Conservation (phyloP, 2,113 vertebrate species). For the Chloroceryle aenea region DNA sequence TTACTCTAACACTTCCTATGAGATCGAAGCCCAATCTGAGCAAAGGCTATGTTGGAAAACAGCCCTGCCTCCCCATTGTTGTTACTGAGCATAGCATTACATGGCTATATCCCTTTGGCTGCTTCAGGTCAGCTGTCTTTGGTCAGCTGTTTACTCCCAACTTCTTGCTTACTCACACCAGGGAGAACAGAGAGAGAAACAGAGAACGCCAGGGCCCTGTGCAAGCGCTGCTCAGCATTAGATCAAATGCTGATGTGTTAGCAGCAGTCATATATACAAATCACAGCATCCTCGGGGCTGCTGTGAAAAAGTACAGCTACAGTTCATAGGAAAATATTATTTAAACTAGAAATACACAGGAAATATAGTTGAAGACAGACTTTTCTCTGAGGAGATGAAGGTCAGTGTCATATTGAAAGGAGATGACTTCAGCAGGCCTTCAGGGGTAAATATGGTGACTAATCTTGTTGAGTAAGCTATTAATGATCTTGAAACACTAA, state of each 20-base stretch:
- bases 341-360: neutral
- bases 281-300: neutral
- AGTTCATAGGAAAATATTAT: neutral
- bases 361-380: neutral
- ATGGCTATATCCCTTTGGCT: neutral
- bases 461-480: neutral
- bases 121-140: neutral
- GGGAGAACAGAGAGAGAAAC: neutral
- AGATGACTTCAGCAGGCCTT: neutral
- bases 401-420: neutral
- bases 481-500: neutral
- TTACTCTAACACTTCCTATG: neutral
- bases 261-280: neutral
- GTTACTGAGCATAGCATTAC: neutral
- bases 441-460: neutral
- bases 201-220: neutral
- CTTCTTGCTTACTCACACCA: neutral
- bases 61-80: fast-evolving
- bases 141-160: neutral
- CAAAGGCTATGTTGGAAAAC: neutral
- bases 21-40: fast-evolving
- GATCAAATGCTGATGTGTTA: neutral
- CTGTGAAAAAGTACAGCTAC: neutral
- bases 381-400: neutral
- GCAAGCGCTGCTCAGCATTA: neutral